Evolutionary conservation across 2,113 vertebrate species (phyloP).

Genomic region (Heloderma charlesbogerti): DNA sequence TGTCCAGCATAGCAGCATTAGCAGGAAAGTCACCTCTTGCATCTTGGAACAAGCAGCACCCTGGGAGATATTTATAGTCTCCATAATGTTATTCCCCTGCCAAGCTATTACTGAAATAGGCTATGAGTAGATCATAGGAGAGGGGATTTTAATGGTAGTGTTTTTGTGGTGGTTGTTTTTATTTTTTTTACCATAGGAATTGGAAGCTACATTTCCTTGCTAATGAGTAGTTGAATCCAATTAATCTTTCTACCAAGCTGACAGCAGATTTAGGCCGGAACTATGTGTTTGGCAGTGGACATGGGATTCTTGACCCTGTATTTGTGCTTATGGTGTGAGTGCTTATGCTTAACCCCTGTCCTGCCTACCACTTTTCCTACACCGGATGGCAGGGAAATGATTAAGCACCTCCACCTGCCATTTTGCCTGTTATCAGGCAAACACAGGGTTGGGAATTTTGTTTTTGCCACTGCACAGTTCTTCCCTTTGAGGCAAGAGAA

Average conservation of each 20-base stretch:
- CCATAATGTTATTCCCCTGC: constrained; percentile 62
- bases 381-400: neutral
- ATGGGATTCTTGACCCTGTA: neutral
- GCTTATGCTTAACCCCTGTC: neutral
- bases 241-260: neutral
- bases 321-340: neutral
- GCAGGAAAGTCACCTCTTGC: fast-evolving
- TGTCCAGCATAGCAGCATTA: neutral
- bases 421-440: neutral
- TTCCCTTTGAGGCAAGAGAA: neutral
- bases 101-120: constrained; percentile 68
- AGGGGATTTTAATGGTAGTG: constrained; percentile 59
- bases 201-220: constrained; percentile 31
- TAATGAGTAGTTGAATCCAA: neutral
- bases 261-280: fast-evolving
- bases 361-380: neutral
- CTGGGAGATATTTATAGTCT: constrained; percentile 63
- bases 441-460: neutral
- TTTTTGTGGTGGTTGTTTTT: neutral
- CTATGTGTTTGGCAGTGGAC: neutral
- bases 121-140: constrained; percentile 65
- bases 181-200: constrained; percentile 26
- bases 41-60: constrained; percentile 56
- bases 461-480: neutral
- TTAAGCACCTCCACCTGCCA: neutral